Conservation (phyloP, 2,797 vertebrate genomes). For the Gadopsis marmoratus region DNA sequence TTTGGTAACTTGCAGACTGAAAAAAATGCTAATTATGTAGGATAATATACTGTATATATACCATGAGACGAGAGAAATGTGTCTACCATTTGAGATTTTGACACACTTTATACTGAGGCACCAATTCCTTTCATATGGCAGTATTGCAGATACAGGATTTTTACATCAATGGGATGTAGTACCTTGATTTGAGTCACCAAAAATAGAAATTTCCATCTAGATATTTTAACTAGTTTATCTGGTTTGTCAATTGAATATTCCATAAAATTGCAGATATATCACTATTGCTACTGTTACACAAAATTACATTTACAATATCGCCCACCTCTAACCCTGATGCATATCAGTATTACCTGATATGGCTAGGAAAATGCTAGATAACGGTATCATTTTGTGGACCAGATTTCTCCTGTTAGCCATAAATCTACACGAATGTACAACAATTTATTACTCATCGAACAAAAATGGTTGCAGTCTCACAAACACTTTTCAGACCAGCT, state of each 20-base stretch:
- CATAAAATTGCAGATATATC: neutral
- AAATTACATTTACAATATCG: neutral
- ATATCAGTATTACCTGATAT: constrained; percentile 12
- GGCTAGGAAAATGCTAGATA: constrained; percentile 13
- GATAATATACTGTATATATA: too few relatives aligned
- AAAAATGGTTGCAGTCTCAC: constrained; percentile 18
- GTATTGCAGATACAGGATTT: neutral
- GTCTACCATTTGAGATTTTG: neutral
- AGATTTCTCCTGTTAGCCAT: constrained; percentile 10
- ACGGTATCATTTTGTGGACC: constrained; percentile 14
- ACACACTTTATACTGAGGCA: neutral
- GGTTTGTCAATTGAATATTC: neutral
- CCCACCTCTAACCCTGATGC: constrained; percentile 9
- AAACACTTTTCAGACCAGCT: constrained; percentile 80
- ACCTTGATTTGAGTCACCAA: neutral
- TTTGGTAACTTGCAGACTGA: too few relatives aligned
- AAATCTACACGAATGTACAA: constrained; percentile 23
- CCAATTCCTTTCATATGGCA: neutral
- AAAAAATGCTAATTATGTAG: too few relatives aligned
- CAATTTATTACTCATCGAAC: constrained; percentile 26
- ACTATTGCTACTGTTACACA: neutral
- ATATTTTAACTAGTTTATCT: neutral
- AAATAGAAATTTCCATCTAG: neutral
- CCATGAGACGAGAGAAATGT: neutral
- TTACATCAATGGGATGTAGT: constrained; percentile 16